A percentile compares a stretch with the other conserved stretches of the same genome.
These are phyloP conservation scores for Crocallis elinguaria DNA, from an alignment of 2,888 invertebrate genomes.

Conservation along the genomic window DNA sequence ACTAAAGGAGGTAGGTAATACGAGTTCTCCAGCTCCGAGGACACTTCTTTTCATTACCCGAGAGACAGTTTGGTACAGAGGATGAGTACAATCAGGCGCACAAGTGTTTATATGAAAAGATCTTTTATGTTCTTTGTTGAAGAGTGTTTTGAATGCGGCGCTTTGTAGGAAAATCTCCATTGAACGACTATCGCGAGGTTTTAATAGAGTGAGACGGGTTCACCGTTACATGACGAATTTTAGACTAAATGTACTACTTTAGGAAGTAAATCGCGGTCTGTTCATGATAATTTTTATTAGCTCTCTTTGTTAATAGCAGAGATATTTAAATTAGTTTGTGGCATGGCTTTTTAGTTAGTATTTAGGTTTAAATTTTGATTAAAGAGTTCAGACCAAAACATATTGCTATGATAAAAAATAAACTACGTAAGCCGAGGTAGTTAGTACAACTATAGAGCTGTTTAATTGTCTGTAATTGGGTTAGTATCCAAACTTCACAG, in stretches of 20 bases:
- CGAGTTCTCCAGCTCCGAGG: constrained; percentile 54
- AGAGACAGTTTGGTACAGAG: constrained; percentile 53
- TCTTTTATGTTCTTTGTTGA: constrained; percentile 35
- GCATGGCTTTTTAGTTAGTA: neutral
- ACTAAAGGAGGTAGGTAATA: constrained; percentile 55
- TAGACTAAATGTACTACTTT: neutral
- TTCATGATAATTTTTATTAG: neutral
- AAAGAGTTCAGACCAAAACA: too few species aligned
- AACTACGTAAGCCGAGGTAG: too few species aligned
- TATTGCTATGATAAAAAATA: too few species aligned
- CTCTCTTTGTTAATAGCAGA: neutral
- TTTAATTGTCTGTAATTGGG: too few species aligned
- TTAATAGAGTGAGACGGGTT: neutral
- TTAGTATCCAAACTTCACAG: neutral
- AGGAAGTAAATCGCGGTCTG: neutral
- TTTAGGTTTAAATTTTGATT: too few species aligned
- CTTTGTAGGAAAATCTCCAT: neutral
- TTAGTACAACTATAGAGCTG: too few species aligned
- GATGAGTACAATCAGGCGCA: constrained; percentile 54
- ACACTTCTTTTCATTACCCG: constrained; percentile 66
- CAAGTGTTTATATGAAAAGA: constrained; percentile 50
- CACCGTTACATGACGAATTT: neutral
- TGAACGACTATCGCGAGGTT: neutral
- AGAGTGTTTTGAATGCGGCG: constrained; percentile 1
- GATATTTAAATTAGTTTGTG: too few species aligned